These are phyloP conservation scores for Dolichomitus sp. DNA, from an alignment of 2,888 invertebrate species.

Conservation along the genomic window DNA sequence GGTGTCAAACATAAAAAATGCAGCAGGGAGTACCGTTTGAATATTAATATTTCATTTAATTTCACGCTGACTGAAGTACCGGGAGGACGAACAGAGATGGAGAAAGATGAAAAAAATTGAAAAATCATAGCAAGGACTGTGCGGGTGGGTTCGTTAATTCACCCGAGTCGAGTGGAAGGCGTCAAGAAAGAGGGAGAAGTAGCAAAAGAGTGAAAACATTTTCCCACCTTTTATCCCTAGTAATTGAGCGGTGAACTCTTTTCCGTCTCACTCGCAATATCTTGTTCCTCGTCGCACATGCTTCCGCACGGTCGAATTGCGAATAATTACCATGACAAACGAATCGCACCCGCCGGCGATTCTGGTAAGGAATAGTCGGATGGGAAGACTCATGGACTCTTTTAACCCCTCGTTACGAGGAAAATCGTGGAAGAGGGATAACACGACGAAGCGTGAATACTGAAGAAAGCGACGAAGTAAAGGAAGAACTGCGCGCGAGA, in stretches of 20 bases:
- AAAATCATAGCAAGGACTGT: neutral
- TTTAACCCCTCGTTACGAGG: constrained; percentile 63
- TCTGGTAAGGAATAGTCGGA: constrained; percentile 24
- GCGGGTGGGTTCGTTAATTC: constrained; percentile 49
- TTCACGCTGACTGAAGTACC: constrained; percentile 34
- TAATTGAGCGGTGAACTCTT: constrained; percentile 50
- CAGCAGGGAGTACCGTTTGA: constrained; percentile 37
- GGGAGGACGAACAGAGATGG: neutral
- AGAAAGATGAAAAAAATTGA: constrained; percentile 12
- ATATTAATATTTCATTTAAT: constrained; percentile 57
- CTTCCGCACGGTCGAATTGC: constrained; percentile 44
- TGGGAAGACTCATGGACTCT: constrained; percentile 51
- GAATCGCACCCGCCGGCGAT: constrained; percentile 23
- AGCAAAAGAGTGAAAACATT: constrained; percentile 4
- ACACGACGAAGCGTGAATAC: constrained; percentile 41
- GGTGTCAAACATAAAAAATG: constrained; percentile 55
- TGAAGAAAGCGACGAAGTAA: constrained; percentile 40
- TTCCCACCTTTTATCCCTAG: constrained; percentile 24
- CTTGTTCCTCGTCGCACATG: neutral
- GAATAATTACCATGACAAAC: constrained; percentile 67
- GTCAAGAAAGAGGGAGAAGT: constrained; percentile 31
- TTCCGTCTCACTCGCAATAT: constrained; percentile 8
- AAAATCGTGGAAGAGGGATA: constrained; percentile 41
- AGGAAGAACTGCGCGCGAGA: constrained; percentile 48
- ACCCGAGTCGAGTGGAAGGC: constrained; percentile 33